Percentiles rank a stretch among this genome's conserved stretches.
These are phyloP conservation scores for Apodemia zela DNA, from an alignment of 2,888 invertebrate species.

Conservation along the genomic window DNA sequence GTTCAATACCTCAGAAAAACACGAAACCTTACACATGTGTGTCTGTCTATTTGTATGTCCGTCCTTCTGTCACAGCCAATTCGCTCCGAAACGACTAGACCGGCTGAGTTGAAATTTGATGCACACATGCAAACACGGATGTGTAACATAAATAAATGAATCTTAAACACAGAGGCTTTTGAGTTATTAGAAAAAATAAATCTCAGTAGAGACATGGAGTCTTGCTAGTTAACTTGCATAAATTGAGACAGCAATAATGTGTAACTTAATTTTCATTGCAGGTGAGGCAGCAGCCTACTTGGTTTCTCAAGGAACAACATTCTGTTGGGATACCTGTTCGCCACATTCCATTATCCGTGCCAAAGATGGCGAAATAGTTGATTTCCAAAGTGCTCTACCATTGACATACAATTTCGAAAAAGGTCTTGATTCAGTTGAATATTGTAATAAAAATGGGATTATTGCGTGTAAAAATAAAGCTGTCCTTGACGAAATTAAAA, in stretches of 20 bases:
- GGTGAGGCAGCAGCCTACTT: constrained; percentile 83
- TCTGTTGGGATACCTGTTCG: constrained; percentile 95
- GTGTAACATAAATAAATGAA: too few species aligned
- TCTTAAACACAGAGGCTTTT: too few species aligned
- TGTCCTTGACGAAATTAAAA: constrained; percentile 41
- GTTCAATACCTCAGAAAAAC: too few species aligned
- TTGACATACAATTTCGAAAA: constrained; percentile 56
- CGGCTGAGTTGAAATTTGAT: too few species aligned
- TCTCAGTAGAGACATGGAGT: too few species aligned
- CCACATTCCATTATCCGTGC: constrained; percentile 91
- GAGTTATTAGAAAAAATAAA: too few species aligned
- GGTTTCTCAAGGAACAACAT: constrained; percentile 89
- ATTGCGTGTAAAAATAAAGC: constrained; percentile 51
- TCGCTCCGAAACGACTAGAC: too few species aligned
- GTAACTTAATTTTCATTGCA: constrained; percentile 28
- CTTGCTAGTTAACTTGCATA: too few species aligned
- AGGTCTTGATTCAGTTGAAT: constrained; percentile 47
- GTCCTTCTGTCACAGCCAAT: too few species aligned
- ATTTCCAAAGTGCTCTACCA: constrained; percentile 43
- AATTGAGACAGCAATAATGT: background rate
- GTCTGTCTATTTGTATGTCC: too few species aligned
- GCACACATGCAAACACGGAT: too few species aligned
- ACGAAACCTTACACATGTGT: too few species aligned
- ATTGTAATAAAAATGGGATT: constrained; percentile 61
- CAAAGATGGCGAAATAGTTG: constrained; percentile 86